Evolutionary conservation across 2,797 vertebrate species (phyloP), one percentile per base, ranked within the genome.

Genomic region (Pterois miles): DNA sequence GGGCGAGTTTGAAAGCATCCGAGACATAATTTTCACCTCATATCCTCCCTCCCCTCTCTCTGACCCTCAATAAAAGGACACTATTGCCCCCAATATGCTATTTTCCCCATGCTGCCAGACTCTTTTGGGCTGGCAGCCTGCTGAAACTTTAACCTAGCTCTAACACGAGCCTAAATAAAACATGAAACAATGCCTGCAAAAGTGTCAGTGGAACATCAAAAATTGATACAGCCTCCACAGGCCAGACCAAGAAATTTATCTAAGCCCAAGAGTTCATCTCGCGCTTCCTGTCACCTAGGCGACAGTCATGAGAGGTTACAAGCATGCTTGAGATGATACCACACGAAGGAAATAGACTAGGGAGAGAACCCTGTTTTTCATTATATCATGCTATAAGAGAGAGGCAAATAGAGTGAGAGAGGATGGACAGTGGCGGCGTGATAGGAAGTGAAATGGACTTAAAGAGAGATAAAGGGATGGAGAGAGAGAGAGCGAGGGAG

Each of bases 91-190:
- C 80, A 72, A 70, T 79, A 80, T 88, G 80, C 91, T 92, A 91
- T 92, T 94, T 93, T 66, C 84, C 76, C 81, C 29, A 65, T 64
- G 82, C 78, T 6, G 11, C 58, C 86, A 77, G 84, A 73, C 69
- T 81, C 78, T 91, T 92, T 90, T 59, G 34, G 85, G 80, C 72
- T 22, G 76, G 79, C 75, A 72, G 71, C 83, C 84, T 83, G 83
- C 86, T 91, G 90, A 93, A 94, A 94, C 90, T 89, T 95, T 93
- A 93, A 95, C 89, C 86, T 76, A 56, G 77, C 87, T 91, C 87
- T 88, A 87, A 92, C 74, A 79, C 87, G 77, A 25, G 68, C 81
- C 88, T 96, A 91, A 95, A 95, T 95, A 94, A 95, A 95, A 95
- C 92, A 95, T 95, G 88, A 92, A 94, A 94, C 90, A 93, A 93